A percentile compares a stretch with the other conserved stretches of the same genome.
These are phyloP conservation scores for Petrocephalus zakoni DNA, from an alignment of 2,113 vertebrate species.

Conservation along the genomic window DNA sequence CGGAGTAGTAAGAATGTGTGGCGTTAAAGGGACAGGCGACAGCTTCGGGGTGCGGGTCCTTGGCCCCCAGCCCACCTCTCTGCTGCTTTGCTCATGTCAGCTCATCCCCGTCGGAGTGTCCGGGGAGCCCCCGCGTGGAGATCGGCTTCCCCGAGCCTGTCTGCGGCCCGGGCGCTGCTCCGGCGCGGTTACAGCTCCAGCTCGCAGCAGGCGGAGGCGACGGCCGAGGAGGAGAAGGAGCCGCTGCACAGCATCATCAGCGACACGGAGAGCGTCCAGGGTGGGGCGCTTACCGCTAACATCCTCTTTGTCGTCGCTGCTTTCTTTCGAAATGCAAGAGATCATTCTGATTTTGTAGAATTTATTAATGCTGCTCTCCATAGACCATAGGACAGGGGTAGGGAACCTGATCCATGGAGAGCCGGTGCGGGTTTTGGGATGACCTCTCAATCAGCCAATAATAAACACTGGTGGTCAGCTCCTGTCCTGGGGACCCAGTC, in stretches of 20 bases:
- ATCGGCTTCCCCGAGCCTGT: conserved; percentile 20
- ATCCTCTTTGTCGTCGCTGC: neutral
- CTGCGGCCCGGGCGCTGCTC: neutral
- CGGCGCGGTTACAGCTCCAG: conserved; percentile 69
- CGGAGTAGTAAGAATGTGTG: neutral
- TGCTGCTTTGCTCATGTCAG: conserved; percentile 25
- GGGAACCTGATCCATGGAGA: too few species aligned
- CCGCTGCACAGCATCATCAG: conserved; percentile 74
- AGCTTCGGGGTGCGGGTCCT: neutral
- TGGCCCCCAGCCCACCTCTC: conserved; percentile 13
- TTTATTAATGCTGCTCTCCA: neutral
- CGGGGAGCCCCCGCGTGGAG: conserved; percentile 24
- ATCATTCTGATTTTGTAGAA: neutral
- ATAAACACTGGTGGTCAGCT: too few species aligned
- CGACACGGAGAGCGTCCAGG: conserved; percentile 75
- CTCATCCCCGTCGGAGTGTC: conserved; percentile 31
- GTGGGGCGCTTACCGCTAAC: conserved; percentile 43
- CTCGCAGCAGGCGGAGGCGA: conserved; percentile 68
- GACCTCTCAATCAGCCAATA: too few species aligned
- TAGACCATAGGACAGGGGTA: too few species aligned
- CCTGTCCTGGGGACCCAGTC: too few species aligned
- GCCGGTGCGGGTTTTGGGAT: too few species aligned
- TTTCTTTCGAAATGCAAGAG: neutral
- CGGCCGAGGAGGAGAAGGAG: conserved; percentile 60
- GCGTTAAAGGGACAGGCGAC: neutral